A percentile compares a stretch with the other conserved stretches of the same genome.
These are phyloP conservation scores for Pangasianodon gigas DNA, from an alignment of 2,113 vertebrate species.

Conservation along the genomic window DNA sequence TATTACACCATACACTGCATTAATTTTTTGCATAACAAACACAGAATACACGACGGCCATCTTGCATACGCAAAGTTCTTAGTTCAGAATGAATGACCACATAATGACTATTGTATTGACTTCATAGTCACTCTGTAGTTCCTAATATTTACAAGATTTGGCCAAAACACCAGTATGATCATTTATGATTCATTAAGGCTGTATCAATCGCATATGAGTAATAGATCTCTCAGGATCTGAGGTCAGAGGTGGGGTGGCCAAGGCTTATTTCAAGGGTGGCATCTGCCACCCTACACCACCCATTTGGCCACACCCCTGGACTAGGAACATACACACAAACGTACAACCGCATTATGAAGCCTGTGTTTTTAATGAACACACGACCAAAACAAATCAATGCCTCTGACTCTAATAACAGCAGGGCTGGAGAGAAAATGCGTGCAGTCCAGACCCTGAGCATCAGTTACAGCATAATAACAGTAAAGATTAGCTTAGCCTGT, in stretches of 20 bases:
- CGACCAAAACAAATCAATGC: not conserved
- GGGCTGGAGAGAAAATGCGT: not conserved
- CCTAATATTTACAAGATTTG: not conserved
- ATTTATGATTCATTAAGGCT: not conserved
- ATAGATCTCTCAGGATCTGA: not conserved
- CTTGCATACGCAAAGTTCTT: not conserved
- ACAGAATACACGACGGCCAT: not conserved
- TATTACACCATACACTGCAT: not conserved
- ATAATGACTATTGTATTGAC: not conserved
- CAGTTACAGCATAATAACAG: conserved; percentile 22
- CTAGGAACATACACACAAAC: not conserved
- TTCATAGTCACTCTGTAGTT: not conserved
- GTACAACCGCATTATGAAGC: not conserved
- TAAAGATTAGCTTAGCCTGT: conserved; percentile 29
- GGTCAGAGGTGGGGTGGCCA: not conserved
- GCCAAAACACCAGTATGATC: not conserved
- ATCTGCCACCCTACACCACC: not conserved
- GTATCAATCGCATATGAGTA: not conserved
- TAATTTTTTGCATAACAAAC: not conserved
- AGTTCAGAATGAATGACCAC: not conserved
- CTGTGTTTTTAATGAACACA: conserved; percentile 1
- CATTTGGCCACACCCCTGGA: not conserved
- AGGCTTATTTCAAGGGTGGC: not conserved
- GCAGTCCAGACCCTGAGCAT: not conserved
- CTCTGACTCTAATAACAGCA: not conserved